Base-by-base conservation (phyloP, 1,140 invertebrate species). In the Panagrolaimus sp. region DNA sequence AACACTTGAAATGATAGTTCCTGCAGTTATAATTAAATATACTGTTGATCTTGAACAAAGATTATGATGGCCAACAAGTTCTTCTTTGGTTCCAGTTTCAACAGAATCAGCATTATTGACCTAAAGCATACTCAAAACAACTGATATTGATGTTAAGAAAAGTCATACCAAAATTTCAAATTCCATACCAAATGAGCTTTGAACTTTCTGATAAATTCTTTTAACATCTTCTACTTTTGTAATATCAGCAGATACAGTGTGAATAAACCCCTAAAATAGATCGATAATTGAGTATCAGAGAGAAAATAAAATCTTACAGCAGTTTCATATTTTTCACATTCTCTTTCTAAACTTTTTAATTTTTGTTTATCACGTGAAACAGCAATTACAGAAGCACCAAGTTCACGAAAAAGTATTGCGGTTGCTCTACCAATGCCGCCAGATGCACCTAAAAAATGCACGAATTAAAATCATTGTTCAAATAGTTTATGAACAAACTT, bases 41-140 rank as follows among this genome's bases (percentile, higher is more conserved):
- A 92, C 92, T 0, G 91, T 89, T 42, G 90, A 89, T 57, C 93
- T 78, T 87, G 89, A 89, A 0, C 90, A 93, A 66, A 95, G 79
- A 65, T 92, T 88, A 82, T 91, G 93, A 14, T 92, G 83, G 8
- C 91, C 79, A 78, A 90, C 87, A 0, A 93, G 89, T 84, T 95
- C 95, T 13, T 89, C 87, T 76, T 90, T 92, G 9, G 85, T 87
- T 57, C 92, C 92, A 47, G 81, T 85, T 81, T 90, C 90, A 16
- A 94, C 81, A 65, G 91, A 88, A 5, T 92, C 92, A 44, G 92
- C 92, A 86, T 91, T 92, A 83, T 95, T 95, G 0, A 95, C 83
- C 84, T 75, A 42, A 7, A 16, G 11, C 9, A 11, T 3, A 7
- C 31, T 4, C 7, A 4, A 4, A 4, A 38, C 2, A 5, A 14